Base-by-base conservation (phyloP, 2,113 vertebrate genomes). In the Lophochroa leadbeateri region DNA sequence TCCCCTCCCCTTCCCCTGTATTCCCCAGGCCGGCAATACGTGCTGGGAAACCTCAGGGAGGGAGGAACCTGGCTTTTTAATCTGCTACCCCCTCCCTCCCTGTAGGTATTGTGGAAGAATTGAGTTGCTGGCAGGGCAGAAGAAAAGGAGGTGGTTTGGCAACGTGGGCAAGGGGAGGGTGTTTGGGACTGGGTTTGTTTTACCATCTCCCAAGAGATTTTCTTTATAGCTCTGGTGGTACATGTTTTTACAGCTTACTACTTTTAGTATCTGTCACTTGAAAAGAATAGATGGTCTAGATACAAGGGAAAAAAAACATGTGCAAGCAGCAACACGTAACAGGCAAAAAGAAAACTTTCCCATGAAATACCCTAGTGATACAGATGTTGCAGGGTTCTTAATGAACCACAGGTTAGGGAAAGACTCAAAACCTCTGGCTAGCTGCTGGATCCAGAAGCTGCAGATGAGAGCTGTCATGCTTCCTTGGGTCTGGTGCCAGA, bases 201-300 rank as follows among this genome's bases (percentile, higher is more conserved):
- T 67, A 95, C 79, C 15, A 47, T 95, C 95, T 97, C 96, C 95
- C 91, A 63, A 94, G 95, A 96, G 96, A 97, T 92, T 95, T 94
- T 94, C 93, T 95, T 91, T 92, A 43, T 87, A 91, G 68, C n/a
- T 77, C 69, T 21, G 86, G 96, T 93, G 96, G 92, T 96, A 92
- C 96, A 27, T 95, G 94, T 96, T 97, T 96, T 96, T 96, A 94
- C 96, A 94, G 88, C 96, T 95, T 96, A 91, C 95, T 96, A 74
- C 94, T 92, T 96, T 90, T 95, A 85, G 94, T 93, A 96, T 94
- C 95, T 95, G 95, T 96, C 96, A 91, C 92, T 97, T 96, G 86
- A 95, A 96, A 96, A 95, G 94, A 95, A 92, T 86, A 97, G 96
- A 97, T 97, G 94, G 82, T 94, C 71, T 90, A 96, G 95, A 94